Evolutionary conservation across 2,113 vertebrate species (phyloP).

Genomic region (Aphyosemion australe): DNA sequence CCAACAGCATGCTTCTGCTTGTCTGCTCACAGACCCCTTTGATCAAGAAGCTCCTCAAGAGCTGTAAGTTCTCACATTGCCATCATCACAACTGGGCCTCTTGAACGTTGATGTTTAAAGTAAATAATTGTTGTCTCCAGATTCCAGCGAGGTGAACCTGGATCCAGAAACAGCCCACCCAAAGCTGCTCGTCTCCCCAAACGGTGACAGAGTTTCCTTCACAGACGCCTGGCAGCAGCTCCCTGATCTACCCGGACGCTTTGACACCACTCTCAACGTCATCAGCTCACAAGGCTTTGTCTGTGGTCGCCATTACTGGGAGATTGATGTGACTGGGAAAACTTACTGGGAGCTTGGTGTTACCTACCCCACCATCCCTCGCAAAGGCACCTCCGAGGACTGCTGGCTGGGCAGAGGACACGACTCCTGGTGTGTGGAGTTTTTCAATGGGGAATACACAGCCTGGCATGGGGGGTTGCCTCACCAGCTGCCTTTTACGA

Average conservation of each 20-base stretch:
- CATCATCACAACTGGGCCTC: no score
- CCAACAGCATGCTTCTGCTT: constrained; percentile 74
- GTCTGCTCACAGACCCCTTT: constrained; percentile 77
- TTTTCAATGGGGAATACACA: constrained; percentile 85
- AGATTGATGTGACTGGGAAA: constrained; percentile 86
- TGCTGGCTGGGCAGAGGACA: constrained; percentile 85
- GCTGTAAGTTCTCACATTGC: constrained; percentile 67
- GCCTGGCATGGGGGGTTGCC: constrained; percentile 76
- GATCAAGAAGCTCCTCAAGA: constrained; percentile 75
- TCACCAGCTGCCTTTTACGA: constrained; percentile 62
- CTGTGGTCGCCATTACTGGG: constrained; percentile 87
- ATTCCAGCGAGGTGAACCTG: constrained; percentile 71
- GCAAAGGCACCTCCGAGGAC: constrained; percentile 85
- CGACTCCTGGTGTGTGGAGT: constrained; percentile 84
- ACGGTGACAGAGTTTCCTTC: constrained; percentile 72
- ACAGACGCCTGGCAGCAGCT: constrained; percentile 77
- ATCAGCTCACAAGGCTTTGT: constrained; percentile 80
- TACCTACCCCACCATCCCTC: constrained; percentile 80
- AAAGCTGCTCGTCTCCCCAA: constrained; percentile 76
- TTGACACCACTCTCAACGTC: constrained; percentile 86
- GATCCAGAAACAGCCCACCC: constrained; percentile 80
- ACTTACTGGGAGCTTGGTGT: constrained; percentile 89
- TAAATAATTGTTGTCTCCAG: constrained; percentile 56
- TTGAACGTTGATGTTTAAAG: no score
- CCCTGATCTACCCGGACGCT: constrained; percentile 79